These are phyloP conservation scores for Scartelaos histophorus DNA, from an alignment of 2,113 vertebrate species.

Conservation along the genomic window DNA sequence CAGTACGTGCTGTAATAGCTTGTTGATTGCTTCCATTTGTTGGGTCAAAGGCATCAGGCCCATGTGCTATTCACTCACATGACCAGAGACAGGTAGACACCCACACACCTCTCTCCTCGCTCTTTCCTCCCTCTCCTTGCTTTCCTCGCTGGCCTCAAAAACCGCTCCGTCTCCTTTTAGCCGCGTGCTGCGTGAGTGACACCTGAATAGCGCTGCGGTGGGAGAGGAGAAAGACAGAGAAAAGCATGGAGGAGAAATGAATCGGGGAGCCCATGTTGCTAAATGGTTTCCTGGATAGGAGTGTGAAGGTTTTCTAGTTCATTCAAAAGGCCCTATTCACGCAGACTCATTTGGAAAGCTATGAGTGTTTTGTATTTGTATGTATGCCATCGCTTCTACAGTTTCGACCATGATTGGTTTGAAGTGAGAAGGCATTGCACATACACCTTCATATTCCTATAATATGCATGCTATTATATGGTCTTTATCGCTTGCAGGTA, in stretches of 20 bases:
- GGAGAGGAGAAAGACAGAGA: slow-evolving; percentile 9
- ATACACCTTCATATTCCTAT: neutral
- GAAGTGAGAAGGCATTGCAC: neutral
- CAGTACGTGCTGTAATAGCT: slow-evolving; percentile 48
- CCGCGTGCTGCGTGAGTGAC: slow-evolving; percentile 46
- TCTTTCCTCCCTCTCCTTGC: neutral
- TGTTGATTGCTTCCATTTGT: slow-evolving; percentile 66
- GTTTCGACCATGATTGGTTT: neutral
- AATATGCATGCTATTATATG: neutral
- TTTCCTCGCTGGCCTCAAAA: neutral
- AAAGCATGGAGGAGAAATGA: slow-evolving; percentile 24
- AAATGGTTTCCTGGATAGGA: slow-evolving; percentile 54
- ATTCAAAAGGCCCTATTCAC: slow-evolving; percentile 38
- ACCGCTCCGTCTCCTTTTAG: slow-evolving; percentile 28
- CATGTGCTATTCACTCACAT: slow-evolving; percentile 37
- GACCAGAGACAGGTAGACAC: slow-evolving; percentile 13
- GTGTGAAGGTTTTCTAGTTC: slow-evolving; percentile 51
- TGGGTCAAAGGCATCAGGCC: slow-evolving; percentile 35
- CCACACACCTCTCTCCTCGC: neutral
- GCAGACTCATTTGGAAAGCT: slow-evolving; percentile 31
- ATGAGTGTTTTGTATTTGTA: slow-evolving; percentile 13
- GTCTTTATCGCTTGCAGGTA: neutral
- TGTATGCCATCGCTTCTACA: neutral
- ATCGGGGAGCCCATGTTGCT: slow-evolving; percentile 41
- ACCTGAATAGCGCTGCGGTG: slow-evolving; percentile 45